Evolutionary conservation across 2,113 vertebrate genomes (phyloP).

Genomic region (Chlorodrepanis virens): DNA sequence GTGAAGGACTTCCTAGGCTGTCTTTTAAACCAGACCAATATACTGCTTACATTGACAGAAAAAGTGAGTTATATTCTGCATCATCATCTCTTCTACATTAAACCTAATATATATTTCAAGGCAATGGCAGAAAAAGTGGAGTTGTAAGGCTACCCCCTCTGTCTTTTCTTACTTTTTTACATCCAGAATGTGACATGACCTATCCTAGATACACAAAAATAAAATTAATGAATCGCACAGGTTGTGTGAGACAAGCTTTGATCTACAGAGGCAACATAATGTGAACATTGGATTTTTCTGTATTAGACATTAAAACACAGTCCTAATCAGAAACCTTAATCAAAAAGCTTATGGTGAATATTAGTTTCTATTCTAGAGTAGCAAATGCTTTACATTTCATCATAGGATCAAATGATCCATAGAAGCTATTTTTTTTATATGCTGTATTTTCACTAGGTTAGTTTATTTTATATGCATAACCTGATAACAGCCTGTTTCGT

Average conservation of each 20-base stretch:
- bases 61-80: background rate
- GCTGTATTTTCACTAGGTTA: background rate
- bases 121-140: background rate
- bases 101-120: background rate
- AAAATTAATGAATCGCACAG: background rate
- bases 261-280: background rate
- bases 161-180: background rate
- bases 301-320: background rate
- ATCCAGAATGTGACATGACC: background rate
- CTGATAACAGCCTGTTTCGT: background rate
- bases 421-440: background rate
- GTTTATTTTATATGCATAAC: background rate
- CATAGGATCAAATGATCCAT: background rate
- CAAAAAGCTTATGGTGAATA: background rate
- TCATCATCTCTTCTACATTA: background rate
- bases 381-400: background rate
- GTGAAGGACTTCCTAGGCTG: background rate
- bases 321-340: constrained; percentile 22
- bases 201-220: background rate
- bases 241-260: background rate
- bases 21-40: background rate
- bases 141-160: background rate
- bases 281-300: background rate
- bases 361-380: background rate
- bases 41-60: background rate